Base-by-base conservation (phyloP, 2,113 vertebrate species). In the Hypocryptadius cinnamomeus region DNA sequence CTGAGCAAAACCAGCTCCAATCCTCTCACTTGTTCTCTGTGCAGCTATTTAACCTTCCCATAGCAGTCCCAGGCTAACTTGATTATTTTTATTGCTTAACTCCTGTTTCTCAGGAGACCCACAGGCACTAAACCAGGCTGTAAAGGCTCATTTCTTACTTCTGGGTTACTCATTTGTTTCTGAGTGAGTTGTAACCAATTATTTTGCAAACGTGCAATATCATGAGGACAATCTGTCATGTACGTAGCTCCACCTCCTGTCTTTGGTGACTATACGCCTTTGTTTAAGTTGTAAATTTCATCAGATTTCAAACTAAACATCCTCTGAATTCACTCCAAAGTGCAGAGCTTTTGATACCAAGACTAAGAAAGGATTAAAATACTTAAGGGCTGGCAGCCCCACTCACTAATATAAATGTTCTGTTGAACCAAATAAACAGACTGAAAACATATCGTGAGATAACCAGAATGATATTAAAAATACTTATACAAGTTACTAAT, bases 301-400 rank as follows among this genome's bases (percentile, higher is more conserved):
- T 50, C 44, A 44, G 15, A 13, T 88, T 91, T 80, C 88, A 65
- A 60, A 68, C 24, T 35, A 81, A 92, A 28, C 22, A 23, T 40
- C 74, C 37, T 66, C 70, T 72, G 70, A 85, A 92, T 59, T 15
- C 44, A 70, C 23, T 51, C 4, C 0, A 37, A 37, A 4, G 22
- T 47, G 39, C 40, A 54, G 24, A 73, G 18, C 39, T 70, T 7
- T 2, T 21, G 30, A 65, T 24, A 53, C 5, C 60, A 70, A 88
- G 54, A 72, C 37, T n/a, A 82, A 65, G 50, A 78, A 85, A 57
- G 17, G 24, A 92, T 74, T 54, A 79, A 90, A 93, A 83, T 35
- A 78, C 25, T 81, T 79, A 20, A 76, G 25, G 6, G 23, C 25
- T 56, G 27, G 40, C 78, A 87, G 87, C 31, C 6, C 9, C 35